Base-by-base conservation (phyloP, 2,888 invertebrate species). In the Leptura quadrifasciata region DNA sequence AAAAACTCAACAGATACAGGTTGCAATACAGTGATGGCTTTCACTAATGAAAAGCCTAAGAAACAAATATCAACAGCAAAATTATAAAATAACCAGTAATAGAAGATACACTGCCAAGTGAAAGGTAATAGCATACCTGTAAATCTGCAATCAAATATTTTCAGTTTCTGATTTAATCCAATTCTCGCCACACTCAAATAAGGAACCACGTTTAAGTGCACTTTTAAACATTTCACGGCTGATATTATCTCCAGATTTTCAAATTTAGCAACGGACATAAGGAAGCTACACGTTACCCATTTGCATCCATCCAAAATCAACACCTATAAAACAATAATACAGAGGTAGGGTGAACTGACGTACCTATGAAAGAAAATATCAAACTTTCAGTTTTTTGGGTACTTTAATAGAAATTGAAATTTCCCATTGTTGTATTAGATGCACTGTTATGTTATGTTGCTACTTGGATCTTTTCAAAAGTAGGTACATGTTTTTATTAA, bases 131-230 rank as follows among this genome's bases (percentile, higher is more conserved):
- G 76, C 47, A 78, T 81, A 88, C 88, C 85, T 79, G 88, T 87
- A 76, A 88, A 87, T 65, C 89, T 83, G n/a, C 85, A 84, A 78
- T 89, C 89, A n/a, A 88, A 81, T 4, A 88, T 82, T 83, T 87
- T 87, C 60, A 94, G 87, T 0, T 89, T 87, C 81, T 91, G 5
- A 31, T 31, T 90, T 87, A 94, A 95, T 0, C 96, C 96, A 85
- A 94, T 89, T 0, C 94, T 92, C 0, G 95, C 93, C 74, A 96
- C 91, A 84, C 94, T 94, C 0, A 94, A 93, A 87, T 95, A 95
- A 0, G 95, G 94, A 4, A 89, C 83, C 35, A 84, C 94, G 86
- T 95, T 94, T 0, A 92, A 91, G 78, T 96, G 88, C 64, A 92
- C 91, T 72, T 88, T 88, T 72, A 88, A 88, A 84, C 96, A 96